Base-by-base conservation (phyloP, 1,140 invertebrate species). In the Lepidotrigona ventralis region DNA sequence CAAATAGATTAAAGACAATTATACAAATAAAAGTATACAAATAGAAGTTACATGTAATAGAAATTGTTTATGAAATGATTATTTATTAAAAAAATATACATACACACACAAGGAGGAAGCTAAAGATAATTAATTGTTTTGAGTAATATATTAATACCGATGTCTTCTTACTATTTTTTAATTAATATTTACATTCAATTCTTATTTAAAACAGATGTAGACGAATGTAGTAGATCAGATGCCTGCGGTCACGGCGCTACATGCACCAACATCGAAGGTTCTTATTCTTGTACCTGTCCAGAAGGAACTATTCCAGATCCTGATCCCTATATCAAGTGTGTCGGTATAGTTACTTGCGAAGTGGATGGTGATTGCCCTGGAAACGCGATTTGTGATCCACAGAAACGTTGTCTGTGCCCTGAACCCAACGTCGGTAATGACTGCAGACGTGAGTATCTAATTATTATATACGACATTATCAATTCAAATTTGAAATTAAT, bases 361-460 rank as follows among this genome's bases (percentile, higher is more conserved):
- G 91, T 91, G 9, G 96, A 98, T 86, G 95, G 95, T 69, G 97
- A 98, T 83, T 99, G 98, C 93, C 97, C 97, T 39, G 98, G 98
- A 88, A 98, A 98, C 94, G 96, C 97, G n/a, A 95, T 98, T 86
- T 98, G 98, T 90, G 96, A 98, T 90, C 89, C 94, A 8, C 95
- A 96, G 79, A 96, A 96, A 81, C 95, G 97, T 86, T 99, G 98
- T 91, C 93, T 98, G 29, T 98, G 98, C 92, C 98, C 97, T 6
- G 97, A 98, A 89, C 98, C 98, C 0, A 98, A 98, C 90, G 95
- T 98, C 89, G 98, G 98, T 89, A 97, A 98, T 86, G 97, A 98
- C 92, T 99, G 98, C 88, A 96, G 98, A 95, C 98, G 97, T 98
- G 95, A 96, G 97, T 96, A 39, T 23, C 60, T 5, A 46, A 69